Conservation (phyloP, 1,140 invertebrate genomes). For the Formica exsecta region DNA sequence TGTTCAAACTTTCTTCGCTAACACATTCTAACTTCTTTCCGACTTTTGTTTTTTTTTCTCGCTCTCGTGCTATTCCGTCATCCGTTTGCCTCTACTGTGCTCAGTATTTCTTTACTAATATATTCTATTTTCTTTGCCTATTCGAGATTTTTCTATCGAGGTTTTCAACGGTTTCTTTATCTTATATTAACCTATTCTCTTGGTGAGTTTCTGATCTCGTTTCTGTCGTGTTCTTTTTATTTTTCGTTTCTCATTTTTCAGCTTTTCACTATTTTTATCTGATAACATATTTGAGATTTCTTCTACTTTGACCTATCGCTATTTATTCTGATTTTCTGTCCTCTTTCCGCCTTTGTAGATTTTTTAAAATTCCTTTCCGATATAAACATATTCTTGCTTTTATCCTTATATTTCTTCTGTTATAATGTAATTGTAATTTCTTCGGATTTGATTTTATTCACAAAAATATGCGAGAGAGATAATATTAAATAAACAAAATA, state of each 20-base stretch:
- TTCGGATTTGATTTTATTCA: neutral
- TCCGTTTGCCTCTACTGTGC: neutral
- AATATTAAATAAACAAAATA: conserved; percentile 7
- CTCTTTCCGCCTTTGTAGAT: neutral
- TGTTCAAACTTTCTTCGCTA: conserved; percentile 41
- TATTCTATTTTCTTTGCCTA: conserved; percentile 21
- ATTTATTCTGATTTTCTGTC: neutral
- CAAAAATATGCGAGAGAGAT: neutral
- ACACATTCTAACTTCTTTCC: conserved; percentile 26
- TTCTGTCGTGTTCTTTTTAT: neutral
- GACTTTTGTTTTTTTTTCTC: conserved; percentile 22
- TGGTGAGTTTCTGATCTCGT: conserved; percentile 10
- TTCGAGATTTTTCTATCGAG: conserved; percentile 35
- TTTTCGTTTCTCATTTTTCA: neutral
- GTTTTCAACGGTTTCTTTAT: conserved; percentile 2
- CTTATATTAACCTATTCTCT: conserved; percentile 56
- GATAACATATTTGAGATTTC: conserved; percentile 34
- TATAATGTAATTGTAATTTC: neutral
- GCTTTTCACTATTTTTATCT: neutral
- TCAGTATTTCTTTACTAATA: conserved; percentile 38
- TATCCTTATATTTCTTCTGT: neutral
- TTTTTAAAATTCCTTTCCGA: neutral
- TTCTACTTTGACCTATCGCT: too few relatives aligned
- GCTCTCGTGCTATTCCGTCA: neutral
- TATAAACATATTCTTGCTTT: neutral